Conservation (phyloP, 2,797 vertebrate genomes). For the Anguilla megastoma region DNA sequence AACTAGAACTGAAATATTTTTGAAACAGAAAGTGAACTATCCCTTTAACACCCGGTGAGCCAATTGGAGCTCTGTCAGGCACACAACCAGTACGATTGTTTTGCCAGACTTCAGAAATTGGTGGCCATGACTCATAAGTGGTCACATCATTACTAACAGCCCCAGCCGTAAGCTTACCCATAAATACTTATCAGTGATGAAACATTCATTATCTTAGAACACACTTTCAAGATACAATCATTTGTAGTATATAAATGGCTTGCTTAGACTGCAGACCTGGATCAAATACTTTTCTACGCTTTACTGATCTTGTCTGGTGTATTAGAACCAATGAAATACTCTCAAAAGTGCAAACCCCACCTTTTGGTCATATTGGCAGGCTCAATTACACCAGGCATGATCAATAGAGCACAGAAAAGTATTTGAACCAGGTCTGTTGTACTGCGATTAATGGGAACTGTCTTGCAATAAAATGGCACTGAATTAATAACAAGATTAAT, state of each 20-base stretch:
- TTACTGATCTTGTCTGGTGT: no score
- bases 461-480: background rate
- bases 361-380: no score
- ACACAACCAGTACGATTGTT: background rate
- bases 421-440: no score
- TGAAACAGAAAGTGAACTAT: no score
- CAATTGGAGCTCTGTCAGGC: background rate
- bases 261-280: background rate
- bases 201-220: background rate
- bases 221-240: background rate
- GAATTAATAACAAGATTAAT: slow-evolving; percentile 5
- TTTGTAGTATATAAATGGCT: background rate
- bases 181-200: background rate
- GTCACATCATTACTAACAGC: background rate
- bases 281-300: no score
- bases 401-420: no score
- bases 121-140: background rate
- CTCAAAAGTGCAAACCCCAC: no score
- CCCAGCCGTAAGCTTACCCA: background rate
- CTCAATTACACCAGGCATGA: no score
- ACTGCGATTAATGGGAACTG: background rate
- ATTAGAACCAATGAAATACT: no score
- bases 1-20: no score
- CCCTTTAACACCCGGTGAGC: background rate
- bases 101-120: background rate